A percentile compares a stretch with the other conserved stretches of the same genome.
These are phyloP conservation scores for Meiosimyza platycephala DNA, from an alignment of 2,888 invertebrate genomes.

Conservation along the genomic window DNA sequence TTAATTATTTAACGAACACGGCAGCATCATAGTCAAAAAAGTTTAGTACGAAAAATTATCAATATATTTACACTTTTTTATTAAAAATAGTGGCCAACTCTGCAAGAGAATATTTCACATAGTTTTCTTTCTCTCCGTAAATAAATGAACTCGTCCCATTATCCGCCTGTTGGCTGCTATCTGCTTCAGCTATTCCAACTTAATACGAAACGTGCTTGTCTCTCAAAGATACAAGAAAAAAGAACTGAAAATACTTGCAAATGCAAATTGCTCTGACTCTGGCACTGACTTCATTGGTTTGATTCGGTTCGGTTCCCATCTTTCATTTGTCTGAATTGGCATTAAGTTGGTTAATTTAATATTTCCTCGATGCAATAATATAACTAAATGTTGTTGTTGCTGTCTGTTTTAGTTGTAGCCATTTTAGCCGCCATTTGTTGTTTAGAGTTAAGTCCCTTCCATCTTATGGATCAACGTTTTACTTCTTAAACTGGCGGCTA, in stretches of 20 bases:
- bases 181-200: background rate
- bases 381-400: conserved; percentile 27
- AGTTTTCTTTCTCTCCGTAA: too few species aligned
- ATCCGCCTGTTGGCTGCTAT: background rate
- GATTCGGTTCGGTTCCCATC: conserved; percentile 26
- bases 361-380: conserved; percentile 34
- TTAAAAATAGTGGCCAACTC: too few species aligned
- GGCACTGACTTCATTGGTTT: background rate
- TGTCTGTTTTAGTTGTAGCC: conserved; percentile 40
- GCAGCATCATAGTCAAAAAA: too few species aligned
- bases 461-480: conserved; percentile 9
- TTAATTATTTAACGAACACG: too few species aligned
- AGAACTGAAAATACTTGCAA: background rate
- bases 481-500: conserved; percentile 24
- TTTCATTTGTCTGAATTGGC: conserved; percentile 35
- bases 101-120: too few species aligned
- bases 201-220: conserved; percentile 32
- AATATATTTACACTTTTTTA: too few species aligned
- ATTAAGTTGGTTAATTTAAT: conserved; percentile 36
- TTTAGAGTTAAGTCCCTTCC: conserved; percentile 5
- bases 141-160: too few species aligned
- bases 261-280: conserved; percentile 26
- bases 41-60: too few species aligned
- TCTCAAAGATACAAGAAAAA: background rate
- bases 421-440: conserved; percentile 28